These are phyloP conservation scores for Propithecus coquereli DNA, from an alignment of 2,113 vertebrate species.

Conservation along the genomic window DNA sequence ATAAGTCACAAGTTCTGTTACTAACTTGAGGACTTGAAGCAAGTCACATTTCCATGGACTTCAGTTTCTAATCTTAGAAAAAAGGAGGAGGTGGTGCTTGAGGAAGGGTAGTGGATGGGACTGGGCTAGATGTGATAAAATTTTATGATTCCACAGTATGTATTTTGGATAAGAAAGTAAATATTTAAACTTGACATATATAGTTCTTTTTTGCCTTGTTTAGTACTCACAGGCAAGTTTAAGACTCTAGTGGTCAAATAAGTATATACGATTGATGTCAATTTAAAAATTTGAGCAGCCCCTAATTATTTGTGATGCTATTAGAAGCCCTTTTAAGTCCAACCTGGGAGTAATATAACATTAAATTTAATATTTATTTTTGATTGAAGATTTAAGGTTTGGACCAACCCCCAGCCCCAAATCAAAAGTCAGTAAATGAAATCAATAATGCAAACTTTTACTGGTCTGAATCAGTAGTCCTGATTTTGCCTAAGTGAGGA, in stretches of 20 bases:
- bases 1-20: background rate
- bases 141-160: background rate
- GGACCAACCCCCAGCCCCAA: background rate
- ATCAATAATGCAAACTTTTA: background rate
- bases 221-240: constrained; percentile 22
- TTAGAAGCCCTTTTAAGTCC: constrained; percentile 4
- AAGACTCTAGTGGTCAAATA: background rate
- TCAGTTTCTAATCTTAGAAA: background rate
- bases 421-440: constrained; percentile 14
- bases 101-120: background rate
- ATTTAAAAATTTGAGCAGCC: background rate
- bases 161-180: constrained; percentile 44
- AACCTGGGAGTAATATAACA: background rate
- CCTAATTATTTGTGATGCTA: background rate
- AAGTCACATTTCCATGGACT: background rate
- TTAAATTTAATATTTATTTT: background rate
- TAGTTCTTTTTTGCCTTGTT: background rate
- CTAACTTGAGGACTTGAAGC: background rate
- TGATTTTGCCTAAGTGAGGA: background rate
- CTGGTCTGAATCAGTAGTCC: background rate
- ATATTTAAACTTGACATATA: background rate
- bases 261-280: background rate
- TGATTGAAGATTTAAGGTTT: background rate
- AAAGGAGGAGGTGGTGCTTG: background rate
- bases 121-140: background rate